Conservation (phyloP, 2,888 invertebrate species). For the Physocephala rufipes region DNA sequence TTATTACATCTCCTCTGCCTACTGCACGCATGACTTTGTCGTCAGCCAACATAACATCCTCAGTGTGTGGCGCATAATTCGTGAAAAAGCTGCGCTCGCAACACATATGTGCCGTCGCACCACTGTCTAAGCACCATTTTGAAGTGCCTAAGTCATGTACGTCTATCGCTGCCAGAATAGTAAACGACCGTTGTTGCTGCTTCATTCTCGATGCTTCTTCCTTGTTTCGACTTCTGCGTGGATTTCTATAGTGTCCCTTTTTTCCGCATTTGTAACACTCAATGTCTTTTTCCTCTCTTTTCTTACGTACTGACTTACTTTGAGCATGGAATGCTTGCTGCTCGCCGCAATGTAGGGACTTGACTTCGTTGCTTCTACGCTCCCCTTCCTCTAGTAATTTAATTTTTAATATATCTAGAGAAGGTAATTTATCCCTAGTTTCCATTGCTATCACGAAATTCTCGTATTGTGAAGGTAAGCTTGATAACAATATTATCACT, state of each 20-base stretch:
- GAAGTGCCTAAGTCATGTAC: no score
- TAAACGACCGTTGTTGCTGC: no score
- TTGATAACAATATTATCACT: not conserved
- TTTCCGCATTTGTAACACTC: no score
- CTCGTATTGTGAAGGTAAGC: not conserved
- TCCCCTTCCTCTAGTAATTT: not conserved
- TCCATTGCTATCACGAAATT: constrained; percentile 2
- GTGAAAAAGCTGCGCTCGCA: not conserved
- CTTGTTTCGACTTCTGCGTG: no score
- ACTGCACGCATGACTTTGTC: not conserved
- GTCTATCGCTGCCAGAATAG: no score
- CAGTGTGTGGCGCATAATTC: not conserved
- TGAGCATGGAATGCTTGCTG: no score
- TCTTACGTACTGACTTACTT: no score
- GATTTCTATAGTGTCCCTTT: no score
- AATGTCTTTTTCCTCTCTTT: no score
- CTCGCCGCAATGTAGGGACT: no score
- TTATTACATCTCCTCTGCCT: not conserved
- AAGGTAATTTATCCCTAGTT: not conserved
- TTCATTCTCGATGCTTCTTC: no score
- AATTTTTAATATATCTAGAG: not conserved
- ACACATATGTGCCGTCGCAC: constrained; percentile 17
- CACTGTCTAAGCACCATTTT: constrained; percentile 18
- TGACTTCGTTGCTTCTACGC: no score
- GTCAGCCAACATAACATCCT: not conserved